These are phyloP conservation scores for Altica lythri DNA, from an alignment of 2,888 invertebrate genomes.

Conservation along the genomic window DNA sequence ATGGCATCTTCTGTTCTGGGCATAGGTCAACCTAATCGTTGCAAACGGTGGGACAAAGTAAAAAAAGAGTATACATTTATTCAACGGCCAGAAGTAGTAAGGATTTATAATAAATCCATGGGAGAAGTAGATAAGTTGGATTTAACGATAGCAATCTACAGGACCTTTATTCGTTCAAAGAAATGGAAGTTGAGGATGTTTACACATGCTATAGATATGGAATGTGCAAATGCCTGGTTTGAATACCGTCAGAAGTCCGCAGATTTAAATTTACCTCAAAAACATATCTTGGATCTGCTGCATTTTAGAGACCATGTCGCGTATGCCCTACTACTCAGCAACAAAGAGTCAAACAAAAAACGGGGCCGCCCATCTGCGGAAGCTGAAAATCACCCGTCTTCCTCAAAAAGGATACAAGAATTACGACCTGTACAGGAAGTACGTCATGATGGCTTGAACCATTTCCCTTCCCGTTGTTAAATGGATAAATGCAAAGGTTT, in stretches of 20 bases:
- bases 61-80: not conserved
- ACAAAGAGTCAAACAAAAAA: slow-evolving; percentile 15
- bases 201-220: slow-evolving; percentile 18
- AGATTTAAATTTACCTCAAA: not conserved
- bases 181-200: slow-evolving; percentile 22
- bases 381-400: slow-evolving; percentile 8
- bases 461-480: not conserved
- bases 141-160: slow-evolving; percentile 9
- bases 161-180: slow-evolving; percentile 8
- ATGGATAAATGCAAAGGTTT: slow-evolving; percentile 1
- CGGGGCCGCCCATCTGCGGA: slow-evolving; percentile 7
- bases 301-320: slow-evolving; percentile 27
- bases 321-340: slow-evolving; percentile 23
- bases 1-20: no score
- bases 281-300: slow-evolving; percentile 25
- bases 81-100: not conserved
- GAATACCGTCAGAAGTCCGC: slow-evolving; percentile 23
- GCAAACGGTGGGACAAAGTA: no score
- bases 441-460: not conserved
- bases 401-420: slow-evolving; percentile 7
- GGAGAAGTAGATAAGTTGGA: slow-evolving; percentile 12
- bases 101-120: not conserved
- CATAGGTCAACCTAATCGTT: no score
- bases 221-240: slow-evolving; percentile 27
- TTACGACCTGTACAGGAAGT: slow-evolving; percentile 5